Conservation (phyloP, 2,113 vertebrate species). For the sheep (Ovis aries) region DNA sequence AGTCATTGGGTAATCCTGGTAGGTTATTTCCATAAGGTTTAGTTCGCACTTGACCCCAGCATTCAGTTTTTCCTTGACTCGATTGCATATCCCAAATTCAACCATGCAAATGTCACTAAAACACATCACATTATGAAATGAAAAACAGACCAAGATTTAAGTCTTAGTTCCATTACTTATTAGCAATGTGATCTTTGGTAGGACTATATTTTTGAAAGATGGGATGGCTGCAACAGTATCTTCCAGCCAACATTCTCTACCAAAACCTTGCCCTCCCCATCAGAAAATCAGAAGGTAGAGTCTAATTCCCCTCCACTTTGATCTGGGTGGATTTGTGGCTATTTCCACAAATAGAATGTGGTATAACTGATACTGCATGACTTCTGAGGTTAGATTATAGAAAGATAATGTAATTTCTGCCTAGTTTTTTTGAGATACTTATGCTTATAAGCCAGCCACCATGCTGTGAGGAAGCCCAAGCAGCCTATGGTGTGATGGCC, state of each 20-base stretch:
- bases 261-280: not conserved
- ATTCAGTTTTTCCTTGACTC: conserved; percentile 20
- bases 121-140: not conserved
- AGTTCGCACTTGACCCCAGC: not conserved
- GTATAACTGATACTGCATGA: not conserved
- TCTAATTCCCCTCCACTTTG: not conserved
- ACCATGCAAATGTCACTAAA: not conserved
- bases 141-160: not conserved
- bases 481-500: not conserved
- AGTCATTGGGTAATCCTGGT: not conserved
- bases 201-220: conserved; percentile 3
- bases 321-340: not conserved
- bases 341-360: not conserved
- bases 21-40: not conserved
- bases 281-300: not conserved
- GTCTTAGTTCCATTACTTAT: not conserved
- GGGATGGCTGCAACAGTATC: not conserved
- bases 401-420: not conserved
- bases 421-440: not conserved
- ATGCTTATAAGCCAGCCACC: not conserved
- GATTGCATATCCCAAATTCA: not conserved
- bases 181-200: not conserved
- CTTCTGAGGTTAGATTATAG: not conserved
- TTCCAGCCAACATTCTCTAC: not conserved
- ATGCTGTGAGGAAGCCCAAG: not conserved